phyloP scores from a whole-genome alignment of 2,888 invertebrate genomes.

The Lithophane socia region DNA sequence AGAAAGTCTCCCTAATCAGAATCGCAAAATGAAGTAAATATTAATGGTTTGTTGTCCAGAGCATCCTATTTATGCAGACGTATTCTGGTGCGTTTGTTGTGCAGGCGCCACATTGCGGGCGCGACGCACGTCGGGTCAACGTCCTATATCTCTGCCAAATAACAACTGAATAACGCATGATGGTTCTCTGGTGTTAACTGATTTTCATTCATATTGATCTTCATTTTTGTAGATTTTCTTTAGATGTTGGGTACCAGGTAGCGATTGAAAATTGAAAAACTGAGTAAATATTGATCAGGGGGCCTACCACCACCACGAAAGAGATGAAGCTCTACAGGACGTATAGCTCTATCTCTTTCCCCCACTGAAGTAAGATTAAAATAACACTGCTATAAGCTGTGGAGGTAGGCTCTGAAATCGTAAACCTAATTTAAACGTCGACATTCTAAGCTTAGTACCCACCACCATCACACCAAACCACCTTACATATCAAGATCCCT shows the following conservation, averaged over 20 bases:
- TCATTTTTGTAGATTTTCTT: slow-evolving; percentile 5
- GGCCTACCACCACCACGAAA: too few species aligned
- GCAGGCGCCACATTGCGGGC: slow-evolving; percentile 48
- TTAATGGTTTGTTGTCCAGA: slow-evolving; percentile 59
- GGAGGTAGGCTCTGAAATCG: background rate
- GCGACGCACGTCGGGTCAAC: slow-evolving; percentile 46
- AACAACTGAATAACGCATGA: slow-evolving; percentile 57
- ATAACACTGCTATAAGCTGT: too few species aligned
- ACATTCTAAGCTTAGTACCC: too few species aligned
- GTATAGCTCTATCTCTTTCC: too few species aligned
- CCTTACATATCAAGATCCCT: too few species aligned
- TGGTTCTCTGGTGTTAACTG: slow-evolving; percentile 15
- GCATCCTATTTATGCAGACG: slow-evolving; percentile 56
- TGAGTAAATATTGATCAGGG: background rate
- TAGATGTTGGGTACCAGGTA: background rate
- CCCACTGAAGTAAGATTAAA: too few species aligned
- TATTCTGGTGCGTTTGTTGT: slow-evolving; percentile 59
- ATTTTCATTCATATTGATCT: slow-evolving; percentile 39
- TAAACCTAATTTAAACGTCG: background rate
- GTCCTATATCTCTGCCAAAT: slow-evolving; percentile 55
- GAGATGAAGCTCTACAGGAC: too few species aligned
- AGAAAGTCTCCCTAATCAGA: slow-evolving; percentile 42
- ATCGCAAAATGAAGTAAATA: slow-evolving; percentile 62
- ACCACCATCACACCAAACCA: too few species aligned
- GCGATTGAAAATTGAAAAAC: background rate